Evolutionary conservation across 2,888 invertebrate species (phyloP), one percentile per base, ranked within the genome.

Genomic region (Periphyllus acericola): DNA sequence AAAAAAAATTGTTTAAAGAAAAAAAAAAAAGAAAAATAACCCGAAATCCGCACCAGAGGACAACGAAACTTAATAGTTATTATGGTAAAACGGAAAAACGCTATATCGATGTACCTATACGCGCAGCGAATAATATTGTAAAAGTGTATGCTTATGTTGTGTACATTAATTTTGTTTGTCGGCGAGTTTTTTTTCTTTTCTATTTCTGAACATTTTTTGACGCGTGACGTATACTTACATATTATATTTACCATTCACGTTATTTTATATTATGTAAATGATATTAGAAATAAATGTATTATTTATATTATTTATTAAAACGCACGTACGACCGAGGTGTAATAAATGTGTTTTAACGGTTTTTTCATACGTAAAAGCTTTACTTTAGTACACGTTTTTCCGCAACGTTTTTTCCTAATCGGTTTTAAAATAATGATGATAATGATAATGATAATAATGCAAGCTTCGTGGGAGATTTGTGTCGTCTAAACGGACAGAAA

Each of bases 391-490:
- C 17, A 11, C 68, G 21, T 71, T 82, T 71, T 29, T 68, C 46
- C 68, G 36, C 46, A 55, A 55, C 34, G 34, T 66, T 80, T 36
- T 19, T 55, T n/a, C 71, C 71, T 71, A 55, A 55, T 80, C 29
- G 40, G 19, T 32, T 19, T 71, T 19, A 11, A 46, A 71, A 36
- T 29, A 66, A 36, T 9, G 34, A 14, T 60, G 25, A 60, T 60
- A 66, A 19, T 34, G 34, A 60, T 80, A 71, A 66, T 81, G 71
- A 66, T 80, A 60, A 60, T 79, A 60, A n/a, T 66, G 29, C 32
- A 29, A 29, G 71, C 29, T 29, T 29, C 0, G 19, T 19, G 72
- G 19, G n/a, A 21, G 34, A 17, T 32, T 19, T 4, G 34, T 36
- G 19, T 34, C 60, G 21, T 36, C 36, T 75, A 83, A 75, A 74